Evolutionary conservation across 2,113 vertebrate genomes (phyloP).

Genomic region (Acanthochromis polyacanthus): DNA sequence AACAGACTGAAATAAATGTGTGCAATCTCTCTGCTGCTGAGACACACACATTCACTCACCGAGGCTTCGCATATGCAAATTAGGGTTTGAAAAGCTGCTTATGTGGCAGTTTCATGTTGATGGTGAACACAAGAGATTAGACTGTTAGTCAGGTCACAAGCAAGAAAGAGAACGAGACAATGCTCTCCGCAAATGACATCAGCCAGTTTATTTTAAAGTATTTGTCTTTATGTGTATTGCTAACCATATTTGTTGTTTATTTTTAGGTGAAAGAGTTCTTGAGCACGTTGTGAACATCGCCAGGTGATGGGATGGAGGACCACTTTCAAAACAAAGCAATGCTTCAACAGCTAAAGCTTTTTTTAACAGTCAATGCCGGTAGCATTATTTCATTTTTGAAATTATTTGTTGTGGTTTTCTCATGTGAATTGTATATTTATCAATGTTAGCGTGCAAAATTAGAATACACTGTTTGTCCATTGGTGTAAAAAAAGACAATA

Average conservation of each 20-base stretch:
- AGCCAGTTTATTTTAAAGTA: no score
- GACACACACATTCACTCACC: background rate
- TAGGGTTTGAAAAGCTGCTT: constrained; percentile 25
- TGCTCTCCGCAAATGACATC: no score
- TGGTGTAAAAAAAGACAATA: constrained; percentile 29
- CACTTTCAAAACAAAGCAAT: background rate
- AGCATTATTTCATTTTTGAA: no score
- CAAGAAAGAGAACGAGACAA: no score
- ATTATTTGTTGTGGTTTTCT: background rate
- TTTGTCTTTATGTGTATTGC: background rate
- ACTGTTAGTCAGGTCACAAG: no score
- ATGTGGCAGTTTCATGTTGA: constrained; percentile 52
- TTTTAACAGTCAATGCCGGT: no score
- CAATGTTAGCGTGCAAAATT: background rate
- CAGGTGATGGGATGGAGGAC: background rate
- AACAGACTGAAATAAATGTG: no score
- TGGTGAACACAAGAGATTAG: constrained; percentile 31
- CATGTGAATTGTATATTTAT: constrained; percentile 39
- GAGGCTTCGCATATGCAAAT: constrained; percentile 18
- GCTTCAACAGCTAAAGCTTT: background rate
- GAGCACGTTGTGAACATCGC: constrained; percentile 64
- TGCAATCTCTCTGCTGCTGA: no score
- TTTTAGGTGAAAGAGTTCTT: constrained; percentile 83
- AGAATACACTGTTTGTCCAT: background rate
- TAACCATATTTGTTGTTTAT: background rate